Conservation (phyloP, 2,113 vertebrate genomes). For the Cisticola juncidis region DNA sequence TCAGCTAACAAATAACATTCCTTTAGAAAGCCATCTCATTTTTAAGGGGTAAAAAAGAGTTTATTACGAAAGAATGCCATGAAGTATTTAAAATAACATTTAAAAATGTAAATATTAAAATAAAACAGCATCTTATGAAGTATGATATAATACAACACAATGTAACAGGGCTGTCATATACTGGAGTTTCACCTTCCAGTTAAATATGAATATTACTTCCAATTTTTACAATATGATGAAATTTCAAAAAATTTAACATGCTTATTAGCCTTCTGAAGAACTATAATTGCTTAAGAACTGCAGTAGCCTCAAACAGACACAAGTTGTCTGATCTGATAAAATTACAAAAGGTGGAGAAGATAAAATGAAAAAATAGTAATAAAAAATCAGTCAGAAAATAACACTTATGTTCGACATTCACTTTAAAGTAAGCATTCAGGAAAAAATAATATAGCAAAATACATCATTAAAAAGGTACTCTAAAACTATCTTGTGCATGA, state of each 20-base stretch:
- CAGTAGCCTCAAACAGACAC: background rate
- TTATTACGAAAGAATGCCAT: background rate
- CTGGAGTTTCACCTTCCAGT: background rate
- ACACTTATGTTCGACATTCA: background rate
- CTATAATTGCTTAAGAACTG: background rate
- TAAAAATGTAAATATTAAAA: background rate
- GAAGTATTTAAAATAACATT: background rate
- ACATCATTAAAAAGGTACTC: background rate
- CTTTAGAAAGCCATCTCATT: background rate
- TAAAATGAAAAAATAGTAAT: background rate
- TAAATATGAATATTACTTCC: background rate
- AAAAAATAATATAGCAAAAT: background rate
- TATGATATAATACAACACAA: rapidly evolving
- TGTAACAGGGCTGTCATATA: background rate
- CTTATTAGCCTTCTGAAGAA: background rate
- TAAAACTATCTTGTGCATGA: background rate
- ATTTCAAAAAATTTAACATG: background rate
- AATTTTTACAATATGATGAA: background rate
- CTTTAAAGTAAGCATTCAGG: background rate
- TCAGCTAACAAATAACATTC: background rate
- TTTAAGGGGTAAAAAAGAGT: background rate
- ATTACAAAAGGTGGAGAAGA: background rate
- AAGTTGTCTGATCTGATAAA: background rate
- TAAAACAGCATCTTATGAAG: background rate
- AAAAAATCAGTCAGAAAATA: background rate